Evolutionary conservation across 2,888 invertebrate species (phyloP).

Genomic region (Polydrusus tereticollis): DNA sequence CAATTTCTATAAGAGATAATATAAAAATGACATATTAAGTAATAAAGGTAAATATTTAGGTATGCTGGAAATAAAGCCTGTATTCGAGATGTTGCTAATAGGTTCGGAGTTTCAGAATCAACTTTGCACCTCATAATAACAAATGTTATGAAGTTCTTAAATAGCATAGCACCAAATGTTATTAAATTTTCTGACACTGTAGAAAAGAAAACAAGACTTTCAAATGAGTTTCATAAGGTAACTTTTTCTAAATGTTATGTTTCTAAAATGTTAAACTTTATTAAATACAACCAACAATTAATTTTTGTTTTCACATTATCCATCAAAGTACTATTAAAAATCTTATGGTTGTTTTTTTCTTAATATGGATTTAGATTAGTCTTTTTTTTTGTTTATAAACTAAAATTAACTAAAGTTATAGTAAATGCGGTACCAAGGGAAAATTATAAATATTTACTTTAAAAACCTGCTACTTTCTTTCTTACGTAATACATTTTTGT

Average conservation of each 20-base stretch:
- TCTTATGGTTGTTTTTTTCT: neutral
- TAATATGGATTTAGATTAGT: slow-evolving; percentile 44
- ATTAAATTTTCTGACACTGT: neutral
- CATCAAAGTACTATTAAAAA: too few relatives aligned
- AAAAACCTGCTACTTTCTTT: slow-evolving; percentile 51
- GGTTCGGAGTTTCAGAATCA: neutral
- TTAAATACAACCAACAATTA: too few relatives aligned
- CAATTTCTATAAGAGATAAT: too few relatives aligned
- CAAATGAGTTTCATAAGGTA: neutral
- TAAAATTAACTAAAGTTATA: too few relatives aligned
- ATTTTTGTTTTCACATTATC: too few relatives aligned
- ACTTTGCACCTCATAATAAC: neutral
- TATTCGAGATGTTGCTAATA: neutral
- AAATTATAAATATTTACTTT: neutral
- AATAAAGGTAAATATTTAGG: too few relatives aligned
- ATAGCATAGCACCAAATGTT: neutral
- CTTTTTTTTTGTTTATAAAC: slow-evolving; percentile 28
- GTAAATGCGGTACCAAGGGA: too few relatives aligned
- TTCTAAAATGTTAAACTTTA: too few relatives aligned
- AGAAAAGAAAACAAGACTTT: neutral
- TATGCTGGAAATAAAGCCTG: neutral
- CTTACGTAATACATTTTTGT: too few relatives aligned
- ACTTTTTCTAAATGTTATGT: too few relatives aligned
- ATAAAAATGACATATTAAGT: too few relatives aligned
- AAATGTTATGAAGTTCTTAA: neutral